Base-by-base conservation (phyloP, 2,888 invertebrate species). In the Morpho achilles region DNA sequence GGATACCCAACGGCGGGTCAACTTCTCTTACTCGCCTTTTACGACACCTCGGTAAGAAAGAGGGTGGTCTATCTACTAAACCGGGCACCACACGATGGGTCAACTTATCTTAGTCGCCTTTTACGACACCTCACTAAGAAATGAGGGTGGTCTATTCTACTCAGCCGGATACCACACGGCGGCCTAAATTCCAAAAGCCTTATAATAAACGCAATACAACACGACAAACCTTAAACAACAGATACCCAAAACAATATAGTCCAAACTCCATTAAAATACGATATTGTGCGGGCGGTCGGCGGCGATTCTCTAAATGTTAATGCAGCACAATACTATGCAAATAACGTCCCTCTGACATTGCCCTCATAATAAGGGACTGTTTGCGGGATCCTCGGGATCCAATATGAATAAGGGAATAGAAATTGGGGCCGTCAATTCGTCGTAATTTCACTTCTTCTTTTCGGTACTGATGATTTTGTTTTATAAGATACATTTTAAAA, bases 321-420 rank as follows among this genome's bases (percentile, higher is more conserved):
- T 82, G 73, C 75, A 72, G 69, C 60, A 79, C 82, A 84, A 84
- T 82, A 80, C 79, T 84, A 87, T 85, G 85, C 84, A 82, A 85
- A 85, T 84, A 79, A 68, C 64, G 68, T 57, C 68, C 67, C 70
- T 66, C 67, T 70, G 70, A 79, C 79, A 81, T 84, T 79, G 79
- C 68, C 66, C 69, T 70, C 59, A 74, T 80, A 82, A 85, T 84
- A 65, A 62, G 61, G 59, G 59, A 58, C 50, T 43, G 62, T 45
- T 60, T 57, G 54, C 45, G 54, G 54, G 39, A 48, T 54, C 48
- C 49, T 16, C 45, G 54, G 54, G 39, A 48, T 54, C 48, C 49
- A 16, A 57, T 47, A 47, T 42, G 50, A 45, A 45, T 44, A 45
- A n/a, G 46, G 51, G 44, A 47, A 53, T 58, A 39, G 58, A 48